Percentiles rank a stretch among this genome's conserved stretches.
These are phyloP conservation scores for Brachionus asplanchnoidis DNA, from an alignment of 1,140 invertebrate genomes.

Conservation along the genomic window DNA sequence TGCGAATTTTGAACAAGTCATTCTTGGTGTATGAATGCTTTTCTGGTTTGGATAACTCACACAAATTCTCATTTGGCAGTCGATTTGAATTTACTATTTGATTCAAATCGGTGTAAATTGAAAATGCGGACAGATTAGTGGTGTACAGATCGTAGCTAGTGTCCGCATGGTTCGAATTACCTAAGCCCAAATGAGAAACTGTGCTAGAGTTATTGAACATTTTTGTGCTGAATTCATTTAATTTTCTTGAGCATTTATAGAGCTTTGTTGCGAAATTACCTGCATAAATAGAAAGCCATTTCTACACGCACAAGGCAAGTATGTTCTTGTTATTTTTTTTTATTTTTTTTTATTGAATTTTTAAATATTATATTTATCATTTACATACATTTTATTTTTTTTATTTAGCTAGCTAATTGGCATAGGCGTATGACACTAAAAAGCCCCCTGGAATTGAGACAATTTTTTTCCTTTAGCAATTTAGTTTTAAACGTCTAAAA, in stretches of 20 bases:
- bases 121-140: background rate
- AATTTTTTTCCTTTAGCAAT: no score
- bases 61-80: background rate
- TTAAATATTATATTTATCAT: no score
- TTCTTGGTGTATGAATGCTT: background rate
- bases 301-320: background rate
- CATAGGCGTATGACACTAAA: no score
- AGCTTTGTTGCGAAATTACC: background rate
- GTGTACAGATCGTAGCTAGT: background rate
- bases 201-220: background rate
- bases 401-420: no score
- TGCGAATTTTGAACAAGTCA: background rate
- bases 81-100: background rate
- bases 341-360: no score
- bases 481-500: no score
- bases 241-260: background rate
- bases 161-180: background rate
- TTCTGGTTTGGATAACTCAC: background rate
- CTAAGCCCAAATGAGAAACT: background rate
- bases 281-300: background rate
- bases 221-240: background rate
- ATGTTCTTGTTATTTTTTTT: background rate
- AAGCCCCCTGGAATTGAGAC: no score
- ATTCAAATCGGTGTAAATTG: background rate
- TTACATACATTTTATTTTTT: no score